phyloP scores from a whole-genome alignment of 23 tunicate genomes.

The Phallusia fumigata region DNA sequence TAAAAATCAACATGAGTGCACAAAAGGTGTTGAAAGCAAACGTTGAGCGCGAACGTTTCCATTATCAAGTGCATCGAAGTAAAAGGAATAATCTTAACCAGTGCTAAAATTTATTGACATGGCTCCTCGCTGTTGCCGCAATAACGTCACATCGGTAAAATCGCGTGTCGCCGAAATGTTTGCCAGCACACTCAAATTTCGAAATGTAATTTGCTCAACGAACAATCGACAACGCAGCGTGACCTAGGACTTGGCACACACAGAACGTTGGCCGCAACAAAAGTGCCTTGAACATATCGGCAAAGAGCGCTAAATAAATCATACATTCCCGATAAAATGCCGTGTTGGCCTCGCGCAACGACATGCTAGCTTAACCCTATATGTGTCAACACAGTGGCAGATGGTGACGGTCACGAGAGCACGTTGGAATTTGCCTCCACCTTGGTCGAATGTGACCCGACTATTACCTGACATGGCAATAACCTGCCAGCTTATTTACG shows the following conservation, averaged over 20 bases:
- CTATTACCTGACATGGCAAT: too few relatives aligned
- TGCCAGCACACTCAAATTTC: neutral
- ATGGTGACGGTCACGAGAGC: neutral
- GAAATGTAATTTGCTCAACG: neutral
- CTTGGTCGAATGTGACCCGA: too few relatives aligned
- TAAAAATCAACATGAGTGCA: too few relatives aligned
- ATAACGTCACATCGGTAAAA: neutral
- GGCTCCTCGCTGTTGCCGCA: neutral
- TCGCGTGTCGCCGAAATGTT: neutral
- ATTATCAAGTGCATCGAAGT: too few relatives aligned
- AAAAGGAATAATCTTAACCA: too few relatives aligned
- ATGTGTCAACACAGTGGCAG: neutral
- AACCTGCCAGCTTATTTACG: too few relatives aligned
- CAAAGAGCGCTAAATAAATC: neutral
- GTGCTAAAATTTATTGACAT: too few relatives aligned
- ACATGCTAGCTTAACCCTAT: neutral
- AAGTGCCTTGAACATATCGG: neutral
- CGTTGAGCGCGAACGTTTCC: too few relatives aligned
- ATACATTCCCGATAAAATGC: neutral
- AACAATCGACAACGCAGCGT: neutral
- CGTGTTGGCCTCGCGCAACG: neutral
- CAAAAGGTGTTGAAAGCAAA: too few relatives aligned
- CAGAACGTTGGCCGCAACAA: neutral
- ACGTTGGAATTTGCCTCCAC: slow-evolving; percentile 3
- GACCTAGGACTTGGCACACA: neutral